Evolutionary conservation across 2,888 invertebrate species (phyloP).

Genomic region (Cheilosia vernalis): DNA sequence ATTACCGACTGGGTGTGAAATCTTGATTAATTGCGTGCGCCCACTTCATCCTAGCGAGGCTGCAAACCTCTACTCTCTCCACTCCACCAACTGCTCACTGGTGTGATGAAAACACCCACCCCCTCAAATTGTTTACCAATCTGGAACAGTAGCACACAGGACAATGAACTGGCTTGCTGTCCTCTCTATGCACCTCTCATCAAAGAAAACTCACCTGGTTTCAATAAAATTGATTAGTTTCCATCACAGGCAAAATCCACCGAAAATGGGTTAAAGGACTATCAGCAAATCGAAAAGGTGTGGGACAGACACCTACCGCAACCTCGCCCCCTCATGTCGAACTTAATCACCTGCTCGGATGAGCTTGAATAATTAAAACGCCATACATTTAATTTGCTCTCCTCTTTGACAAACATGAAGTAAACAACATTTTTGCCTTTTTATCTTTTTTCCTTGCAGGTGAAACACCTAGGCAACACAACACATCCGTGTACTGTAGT

Average conservation of each 20-base stretch:
- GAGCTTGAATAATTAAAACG: constrained; percentile 37
- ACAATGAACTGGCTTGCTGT: constrained; percentile 41
- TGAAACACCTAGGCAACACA: constrained; percentile 57
- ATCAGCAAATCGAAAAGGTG: constrained; percentile 23
- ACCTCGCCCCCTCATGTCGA: constrained; percentile 30
- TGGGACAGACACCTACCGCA: neutral
- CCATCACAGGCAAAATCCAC: neutral
- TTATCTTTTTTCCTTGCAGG: constrained; percentile 42
- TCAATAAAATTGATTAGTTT: constrained; percentile 31
- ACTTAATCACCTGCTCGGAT: constrained; percentile 59
- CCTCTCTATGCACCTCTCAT: constrained; percentile 12
- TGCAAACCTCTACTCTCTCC: neutral
- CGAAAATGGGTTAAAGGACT: constrained; percentile 35
- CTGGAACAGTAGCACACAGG: constrained; percentile 47
- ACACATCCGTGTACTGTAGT: constrained; percentile 19
- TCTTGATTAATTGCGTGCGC: constrained; percentile 25
- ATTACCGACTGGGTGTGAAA: constrained; percentile 4
- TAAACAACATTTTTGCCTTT: constrained; percentile 24
- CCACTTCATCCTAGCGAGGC: neutral
- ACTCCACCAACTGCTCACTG: neutral
- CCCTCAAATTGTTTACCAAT: constrained; percentile 27
- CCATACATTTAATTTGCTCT: constrained; percentile 48
- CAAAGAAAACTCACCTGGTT: constrained; percentile 37
- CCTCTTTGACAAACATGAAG: constrained; percentile 9
- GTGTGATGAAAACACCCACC: constrained; percentile 11